Percentiles rank a stretch among this genome's conserved stretches.
Conservation (phyloP, 2,888 invertebrate species). For the Troides aeacus region DNA sequence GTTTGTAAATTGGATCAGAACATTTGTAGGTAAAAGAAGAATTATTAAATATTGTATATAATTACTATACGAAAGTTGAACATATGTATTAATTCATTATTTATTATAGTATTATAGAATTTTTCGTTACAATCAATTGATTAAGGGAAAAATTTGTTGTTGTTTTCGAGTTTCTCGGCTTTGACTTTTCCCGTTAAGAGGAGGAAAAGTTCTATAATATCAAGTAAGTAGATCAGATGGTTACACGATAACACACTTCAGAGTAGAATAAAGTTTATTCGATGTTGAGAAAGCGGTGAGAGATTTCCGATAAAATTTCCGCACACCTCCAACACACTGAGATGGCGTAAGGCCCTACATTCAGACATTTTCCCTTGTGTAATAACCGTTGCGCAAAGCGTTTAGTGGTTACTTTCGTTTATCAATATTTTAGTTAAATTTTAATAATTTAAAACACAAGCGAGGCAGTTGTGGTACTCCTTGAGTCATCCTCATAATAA, state of each 20-base stretch:
- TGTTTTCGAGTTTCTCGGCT: conserved; percentile 4
- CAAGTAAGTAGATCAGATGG: conserved; percentile 30
- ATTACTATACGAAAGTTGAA: no score
- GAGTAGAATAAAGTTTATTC: conserved; percentile 45
- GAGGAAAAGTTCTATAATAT: conserved; percentile 26
- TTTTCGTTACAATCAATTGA: no score
- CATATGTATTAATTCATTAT: no score
- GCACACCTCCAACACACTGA: conserved; percentile 44
- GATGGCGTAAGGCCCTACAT: conserved; percentile 52
- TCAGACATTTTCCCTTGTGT: conserved; percentile 49
- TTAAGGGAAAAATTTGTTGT: neutral
- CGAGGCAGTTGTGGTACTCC: no score
- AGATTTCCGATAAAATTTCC: conserved; percentile 60
- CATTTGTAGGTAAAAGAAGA: no score
- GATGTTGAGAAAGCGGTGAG: conserved; percentile 44
- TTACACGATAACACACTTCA: conserved; percentile 37
- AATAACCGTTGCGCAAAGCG: conserved; percentile 35
- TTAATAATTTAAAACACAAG: neutral
- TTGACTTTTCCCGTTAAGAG: neutral
- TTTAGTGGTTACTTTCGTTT: conserved; percentile 35
- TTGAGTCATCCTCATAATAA: no score
- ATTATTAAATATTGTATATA: no score
- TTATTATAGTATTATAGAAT: no score
- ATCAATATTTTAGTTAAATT: neutral
- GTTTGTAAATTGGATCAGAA: no score